Evolutionary conservation across 1,140 invertebrate genomes (phyloP), one percentile per base, ranked within the genome.

Genomic region (Drosophila setifemur): DNA sequence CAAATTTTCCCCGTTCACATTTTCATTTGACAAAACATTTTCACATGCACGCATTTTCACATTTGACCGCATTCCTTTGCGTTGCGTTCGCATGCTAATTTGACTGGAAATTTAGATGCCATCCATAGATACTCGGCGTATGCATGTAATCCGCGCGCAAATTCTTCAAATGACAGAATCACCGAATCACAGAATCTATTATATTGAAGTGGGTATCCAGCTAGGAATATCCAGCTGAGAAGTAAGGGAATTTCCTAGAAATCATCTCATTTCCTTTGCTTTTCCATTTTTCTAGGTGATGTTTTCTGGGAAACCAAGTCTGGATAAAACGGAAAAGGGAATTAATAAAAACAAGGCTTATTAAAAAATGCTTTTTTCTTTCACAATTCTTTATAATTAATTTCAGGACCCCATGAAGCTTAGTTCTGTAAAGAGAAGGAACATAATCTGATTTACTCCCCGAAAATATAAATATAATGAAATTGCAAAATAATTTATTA

Each of bases 11-110:
- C 28, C 57, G 14, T 48, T 45, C 43, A 44, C 63, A 61, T 75
- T 75, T 63, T 45, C 64, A 25, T 54, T 67, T 54, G 63, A 69
- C 49, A 68, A 54, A 67, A 68, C 49, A 69, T 49, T 70, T n/a
- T 43, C 19, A 8, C 16, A 48, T 18, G 26, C 19, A 47, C 43
- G 25, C 18, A 5, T 49, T 26, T 39, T 40, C 43, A 18, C 18
- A 5, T 49, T 26, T 39, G 44, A 44, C 49, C 42, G 43, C 44
- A 44, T 57, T 43, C 26, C 58, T 69, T 54, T 16, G 35, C 52
- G 28, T 42, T n/a, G n/a, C 55, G 39, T 50, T 70, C 19, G 25
- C 18, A 53, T 45, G 73, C 73, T 76, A 75, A 75, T 75, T 76
- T 64, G 43, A 40, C 25, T 47, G 64, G 49, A 70, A 53, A 55